Percentiles rank a stretch among this genome's conserved stretches.
Evolutionary conservation across 1,140 invertebrate genomes (phyloP).

Genomic region (Drosophila truncata): DNA sequence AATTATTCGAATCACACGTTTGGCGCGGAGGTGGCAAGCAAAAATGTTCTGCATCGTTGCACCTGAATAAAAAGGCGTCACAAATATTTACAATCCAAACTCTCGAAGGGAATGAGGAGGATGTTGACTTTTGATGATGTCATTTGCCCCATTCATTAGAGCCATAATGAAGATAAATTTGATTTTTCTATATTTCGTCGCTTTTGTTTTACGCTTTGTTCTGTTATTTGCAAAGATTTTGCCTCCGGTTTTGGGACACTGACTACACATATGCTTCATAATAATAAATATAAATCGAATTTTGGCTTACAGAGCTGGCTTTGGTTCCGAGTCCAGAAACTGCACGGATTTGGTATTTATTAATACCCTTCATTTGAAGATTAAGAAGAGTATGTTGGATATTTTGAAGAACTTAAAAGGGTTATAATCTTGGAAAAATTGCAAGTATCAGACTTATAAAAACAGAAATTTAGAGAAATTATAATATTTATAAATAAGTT

Average conservation of each 20-base stretch:
- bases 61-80: constrained; percentile 61
- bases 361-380: not conserved
- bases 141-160: constrained; percentile 51
- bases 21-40: constrained; percentile 56
- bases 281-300: constrained; percentile 31
- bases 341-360: constrained; percentile 1
- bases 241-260: constrained; percentile 17
- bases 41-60: constrained; percentile 74
- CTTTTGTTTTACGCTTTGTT: constrained; percentile 39
- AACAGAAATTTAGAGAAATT: not conserved
- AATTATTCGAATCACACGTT: constrained; percentile 79
- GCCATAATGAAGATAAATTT: constrained; percentile 73
- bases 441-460: fast-evolving
- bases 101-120: not conserved
- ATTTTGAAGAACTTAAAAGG: not conserved
- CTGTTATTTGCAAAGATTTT: constrained; percentile 27
- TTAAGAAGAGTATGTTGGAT: not conserved
- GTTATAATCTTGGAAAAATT: not conserved
- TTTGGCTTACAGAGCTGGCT: constrained; percentile 11
- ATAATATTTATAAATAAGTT: not conserved
- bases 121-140: constrained; percentile 38
- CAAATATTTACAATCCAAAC: constrained; percentile 51
- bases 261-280: constrained; percentile 19
- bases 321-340: constrained; percentile 14
- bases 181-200: constrained; percentile 59